Evolutionary conservation across 1,140 invertebrate genomes (phyloP).

Genomic region (Batillaria attramentaria): DNA sequence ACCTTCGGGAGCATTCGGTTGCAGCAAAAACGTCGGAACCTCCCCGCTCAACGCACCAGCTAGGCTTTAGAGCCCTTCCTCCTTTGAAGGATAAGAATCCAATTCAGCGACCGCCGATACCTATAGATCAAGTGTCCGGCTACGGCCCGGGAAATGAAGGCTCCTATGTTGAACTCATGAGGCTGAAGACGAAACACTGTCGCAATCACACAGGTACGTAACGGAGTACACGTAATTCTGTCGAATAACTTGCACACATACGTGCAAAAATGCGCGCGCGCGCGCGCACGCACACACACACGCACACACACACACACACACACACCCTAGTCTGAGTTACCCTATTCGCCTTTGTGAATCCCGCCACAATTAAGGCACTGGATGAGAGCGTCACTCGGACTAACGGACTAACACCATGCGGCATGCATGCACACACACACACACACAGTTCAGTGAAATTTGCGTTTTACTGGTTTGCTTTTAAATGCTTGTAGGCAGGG

Average conservation of each 20-base stretch:
- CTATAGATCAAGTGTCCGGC: slow-evolving; percentile 61
- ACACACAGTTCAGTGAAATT: not conserved
- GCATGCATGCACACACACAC: no score
- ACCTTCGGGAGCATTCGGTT: slow-evolving; percentile 60
- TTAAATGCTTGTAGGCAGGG: no score
- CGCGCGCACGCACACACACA: not conserved
- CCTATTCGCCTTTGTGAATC: no score
- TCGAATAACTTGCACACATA: not conserved
- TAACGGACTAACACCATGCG: not conserved
- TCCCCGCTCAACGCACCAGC: slow-evolving; percentile 54
- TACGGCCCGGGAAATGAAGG: slow-evolving; percentile 66
- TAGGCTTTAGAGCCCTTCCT: slow-evolving; percentile 61
- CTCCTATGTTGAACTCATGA: slow-evolving; percentile 64
- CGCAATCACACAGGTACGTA: slow-evolving; percentile 65
- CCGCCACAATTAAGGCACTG: no score
- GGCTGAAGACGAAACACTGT: slow-evolving; percentile 66
- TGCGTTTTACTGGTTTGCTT: no score
- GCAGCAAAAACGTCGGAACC: slow-evolving; percentile 56
- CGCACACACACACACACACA: not conserved
- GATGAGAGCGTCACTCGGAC: no score
- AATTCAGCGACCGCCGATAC: slow-evolving; percentile 56
- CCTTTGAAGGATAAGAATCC: slow-evolving; percentile 58
- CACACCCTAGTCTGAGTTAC: not conserved
- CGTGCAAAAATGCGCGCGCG: not conserved
- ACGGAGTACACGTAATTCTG: no score